Percentiles rank a stretch among this genome's conserved stretches.
These are phyloP conservation scores for Zelleria hepariella DNA, from an alignment of 2,888 invertebrate genomes.

Conservation along the genomic window DNA sequence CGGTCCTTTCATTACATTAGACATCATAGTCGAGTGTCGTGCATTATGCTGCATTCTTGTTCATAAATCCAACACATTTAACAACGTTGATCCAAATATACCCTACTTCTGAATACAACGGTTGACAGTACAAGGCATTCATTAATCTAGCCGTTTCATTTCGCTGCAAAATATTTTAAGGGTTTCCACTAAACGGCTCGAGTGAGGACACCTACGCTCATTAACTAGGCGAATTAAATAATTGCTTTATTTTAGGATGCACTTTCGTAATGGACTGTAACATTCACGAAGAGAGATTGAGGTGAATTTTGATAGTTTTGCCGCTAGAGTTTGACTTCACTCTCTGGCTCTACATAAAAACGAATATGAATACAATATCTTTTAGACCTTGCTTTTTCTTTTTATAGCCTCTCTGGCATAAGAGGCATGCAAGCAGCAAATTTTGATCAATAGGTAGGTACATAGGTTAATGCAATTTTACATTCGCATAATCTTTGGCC, in stretches of 20 bases:
- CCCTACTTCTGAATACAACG: slow-evolving; percentile 4
- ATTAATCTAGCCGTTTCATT: slow-evolving; percentile 10
- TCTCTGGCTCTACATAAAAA: too few relatives aligned
- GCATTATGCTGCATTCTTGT: not conserved
- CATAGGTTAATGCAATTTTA: too few relatives aligned
- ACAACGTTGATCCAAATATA: slow-evolving; percentile 11
- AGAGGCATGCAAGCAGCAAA: too few relatives aligned
- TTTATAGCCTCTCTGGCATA: too few relatives aligned
- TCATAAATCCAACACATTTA: slow-evolving; percentile 10
- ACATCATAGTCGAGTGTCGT: slow-evolving; percentile 1
- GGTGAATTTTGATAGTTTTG: not conserved
- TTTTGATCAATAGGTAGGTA: too few relatives aligned
- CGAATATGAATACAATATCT: too few relatives aligned
- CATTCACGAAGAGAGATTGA: not conserved
- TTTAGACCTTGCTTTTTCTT: too few relatives aligned
- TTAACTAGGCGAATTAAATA: slow-evolving; percentile 26
- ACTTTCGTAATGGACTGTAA: slow-evolving; percentile 5
- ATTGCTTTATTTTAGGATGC: slow-evolving; percentile 35
- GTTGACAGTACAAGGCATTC: slow-evolving; percentile 8
- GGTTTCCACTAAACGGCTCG: not conserved
- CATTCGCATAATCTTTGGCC: too few relatives aligned
- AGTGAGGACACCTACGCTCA: slow-evolving; percentile 5
- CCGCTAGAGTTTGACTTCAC: too few relatives aligned
- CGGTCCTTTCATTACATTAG: too few relatives aligned
- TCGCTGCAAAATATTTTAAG: slow-evolving; percentile 5